Conservation (phyloP, 2,113 vertebrate species). For the Deroptyus accipitrinus region DNA sequence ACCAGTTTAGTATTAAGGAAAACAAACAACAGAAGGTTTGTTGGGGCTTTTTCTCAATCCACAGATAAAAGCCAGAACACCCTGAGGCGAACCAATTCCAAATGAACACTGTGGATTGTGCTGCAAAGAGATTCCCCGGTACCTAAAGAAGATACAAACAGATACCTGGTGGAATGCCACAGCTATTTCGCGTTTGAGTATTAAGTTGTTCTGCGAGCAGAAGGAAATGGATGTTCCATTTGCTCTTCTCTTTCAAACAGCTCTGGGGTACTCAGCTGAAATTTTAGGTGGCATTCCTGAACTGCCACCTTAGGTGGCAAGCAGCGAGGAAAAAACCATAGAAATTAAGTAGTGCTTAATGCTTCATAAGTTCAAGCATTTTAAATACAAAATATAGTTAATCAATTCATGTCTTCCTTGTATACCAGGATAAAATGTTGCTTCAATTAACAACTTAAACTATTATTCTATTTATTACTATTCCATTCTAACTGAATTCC, state of each 20-base stretch:
- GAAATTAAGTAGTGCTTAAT: background rate
- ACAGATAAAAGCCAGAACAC: background rate
- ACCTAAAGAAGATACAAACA: background rate
- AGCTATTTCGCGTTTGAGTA: background rate
- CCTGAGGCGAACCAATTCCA: background rate
- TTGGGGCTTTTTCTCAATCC: background rate
- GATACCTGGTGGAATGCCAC: background rate
- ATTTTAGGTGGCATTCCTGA: background rate
- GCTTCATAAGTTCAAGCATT: background rate
- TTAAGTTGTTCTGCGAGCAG: background rate
- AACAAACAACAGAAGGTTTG: background rate
- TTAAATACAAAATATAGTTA: background rate
- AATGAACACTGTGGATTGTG: background rate
- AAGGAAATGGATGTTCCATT: background rate
- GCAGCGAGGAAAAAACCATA: background rate
- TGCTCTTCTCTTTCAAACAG: background rate
- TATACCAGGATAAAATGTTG: background rate
- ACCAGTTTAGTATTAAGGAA: background rate
- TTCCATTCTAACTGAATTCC: background rate
- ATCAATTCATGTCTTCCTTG: background rate
- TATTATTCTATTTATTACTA: background rate
- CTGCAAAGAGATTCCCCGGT: background rate
- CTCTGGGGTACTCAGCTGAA: background rate
- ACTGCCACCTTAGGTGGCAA: background rate
- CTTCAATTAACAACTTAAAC: background rate